phyloP scores from a whole-genome alignment of 2,113 vertebrate species.

The Mormyrus lacerda region DNA sequence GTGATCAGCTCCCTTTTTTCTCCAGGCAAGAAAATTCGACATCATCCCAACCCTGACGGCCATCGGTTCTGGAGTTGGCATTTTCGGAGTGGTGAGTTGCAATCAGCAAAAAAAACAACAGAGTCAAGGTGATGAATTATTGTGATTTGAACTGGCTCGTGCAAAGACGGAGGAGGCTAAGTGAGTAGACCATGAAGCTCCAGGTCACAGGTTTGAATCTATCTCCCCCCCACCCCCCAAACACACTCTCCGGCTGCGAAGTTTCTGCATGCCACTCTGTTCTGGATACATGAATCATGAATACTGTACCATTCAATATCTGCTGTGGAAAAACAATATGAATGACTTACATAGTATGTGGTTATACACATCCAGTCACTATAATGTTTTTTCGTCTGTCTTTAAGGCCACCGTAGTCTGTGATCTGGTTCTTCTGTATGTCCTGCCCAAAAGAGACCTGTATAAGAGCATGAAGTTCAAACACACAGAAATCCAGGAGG shows the following conservation, averaged over 20 bases:
- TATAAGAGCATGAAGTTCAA: slow-evolving; percentile 98
- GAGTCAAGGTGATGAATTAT: background rate
- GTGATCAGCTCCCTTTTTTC: background rate
- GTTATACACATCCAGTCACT: background rate
- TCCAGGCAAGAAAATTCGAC: slow-evolving; percentile 88
- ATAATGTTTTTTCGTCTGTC: background rate
- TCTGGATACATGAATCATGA: background rate
- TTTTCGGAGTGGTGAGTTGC: slow-evolving; percentile 89
- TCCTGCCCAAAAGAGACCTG: slow-evolving; percentile 80
- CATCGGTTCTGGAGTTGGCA: slow-evolving; percentile 93
- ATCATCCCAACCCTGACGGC: slow-evolving; percentile 93
- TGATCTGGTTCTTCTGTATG: slow-evolving; percentile 82
- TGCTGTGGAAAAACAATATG: background rate
- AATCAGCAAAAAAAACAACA: background rate
- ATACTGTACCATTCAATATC: background rate
- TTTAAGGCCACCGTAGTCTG: slow-evolving; percentile 87
- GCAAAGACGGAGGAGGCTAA: background rate
- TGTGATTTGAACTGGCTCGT: background rate
- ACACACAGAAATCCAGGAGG: slow-evolving; percentile 51
- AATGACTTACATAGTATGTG: background rate
- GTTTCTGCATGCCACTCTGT: background rate
- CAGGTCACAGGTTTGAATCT: background rate
- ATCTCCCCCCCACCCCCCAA: background rate
- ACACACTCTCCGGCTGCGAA: background rate
- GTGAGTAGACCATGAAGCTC: background rate